A percentile compares a stretch with the other conserved stretches of the same genome.
Evolutionary conservation across 1,140 invertebrate genomes (phyloP).

Genomic region (Sesamia nonagrioides): DNA sequence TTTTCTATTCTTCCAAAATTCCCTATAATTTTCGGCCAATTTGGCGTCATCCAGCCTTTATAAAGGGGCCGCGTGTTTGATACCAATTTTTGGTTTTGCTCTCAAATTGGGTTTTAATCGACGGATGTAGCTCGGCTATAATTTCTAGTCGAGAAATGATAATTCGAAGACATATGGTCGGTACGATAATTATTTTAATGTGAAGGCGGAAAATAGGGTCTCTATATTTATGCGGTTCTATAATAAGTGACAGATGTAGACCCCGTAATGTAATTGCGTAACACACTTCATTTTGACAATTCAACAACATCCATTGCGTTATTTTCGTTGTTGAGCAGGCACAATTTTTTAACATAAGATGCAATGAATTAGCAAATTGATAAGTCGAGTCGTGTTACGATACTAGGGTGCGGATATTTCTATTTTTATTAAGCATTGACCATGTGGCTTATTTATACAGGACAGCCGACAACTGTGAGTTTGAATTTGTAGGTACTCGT

Average conservation of each 20-base stretch:
- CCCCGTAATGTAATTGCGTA: too few species aligned
- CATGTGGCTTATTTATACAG: conserved; percentile 37
- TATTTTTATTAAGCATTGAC: conserved; percentile 36
- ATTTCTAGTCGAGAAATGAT: conserved; percentile 56
- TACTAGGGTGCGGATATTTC: not conserved
- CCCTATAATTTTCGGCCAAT: conserved; percentile 53
- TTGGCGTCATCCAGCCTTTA: conserved; percentile 35
- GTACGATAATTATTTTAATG: conserved; percentile 60
- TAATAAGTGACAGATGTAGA: conserved; percentile 41
- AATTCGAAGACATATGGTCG: conserved; percentile 56
- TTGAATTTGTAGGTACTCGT: not conserved
- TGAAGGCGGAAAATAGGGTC: conserved; percentile 51
- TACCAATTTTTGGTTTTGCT: conserved; percentile 54
- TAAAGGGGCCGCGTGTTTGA: conserved; percentile 30
- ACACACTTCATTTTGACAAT: too few species aligned
- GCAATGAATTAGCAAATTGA: too few species aligned
- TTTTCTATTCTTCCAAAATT: conserved; percentile 13
- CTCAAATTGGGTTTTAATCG: conserved; percentile 62
- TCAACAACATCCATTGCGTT: too few species aligned
- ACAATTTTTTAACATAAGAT: too few species aligned
- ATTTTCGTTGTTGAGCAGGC: too few species aligned
- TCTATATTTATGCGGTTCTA: conserved; percentile 32
- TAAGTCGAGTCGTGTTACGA: too few species aligned
- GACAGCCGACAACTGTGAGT: not conserved
- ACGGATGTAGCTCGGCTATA: conserved; percentile 60